Evolutionary conservation across 2,888 invertebrate species (phyloP), one percentile per base, ranked within the genome.

Genomic region (Dione juno): DNA sequence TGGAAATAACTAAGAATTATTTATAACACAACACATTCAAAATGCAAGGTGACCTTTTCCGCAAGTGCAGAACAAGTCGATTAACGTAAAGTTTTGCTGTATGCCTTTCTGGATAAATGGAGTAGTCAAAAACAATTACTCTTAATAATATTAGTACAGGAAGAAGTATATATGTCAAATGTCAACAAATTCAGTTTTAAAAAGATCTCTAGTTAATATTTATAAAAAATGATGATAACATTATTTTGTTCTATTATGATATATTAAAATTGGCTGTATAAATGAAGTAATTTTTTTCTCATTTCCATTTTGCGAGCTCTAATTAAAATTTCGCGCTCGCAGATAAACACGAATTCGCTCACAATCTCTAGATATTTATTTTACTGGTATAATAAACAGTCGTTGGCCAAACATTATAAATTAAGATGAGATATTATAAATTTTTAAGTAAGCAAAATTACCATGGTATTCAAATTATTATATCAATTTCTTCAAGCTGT

Each of bases 301-400:
- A 61, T 61, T 28, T 45, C 45, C 41, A 78, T 81, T 80, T 82
- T 82, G 81, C 78, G 81, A 75, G 76, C 79, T 77, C 80, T 84
- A 84, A 84, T 85, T 87, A 85, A 77, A 80, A 80, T 80, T 79
- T 79, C 74, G 75, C 78, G 77, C 80, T 81, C 77, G 35, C 50
- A 52, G 58, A 50, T 69, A 57, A 57, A 58, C 58, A 69, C 50
- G 64, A 65, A 69, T 52, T 50, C 65, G 68, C 69, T 58, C 28
- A 35, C 28, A 65, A 65, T 69, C 65, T 66, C 50, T 52, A 58
- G 57, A 50, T 54, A 45, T 57, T 69, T 40, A 63, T 63, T 69
- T 68, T 61, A 61, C 45, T 61, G 61, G 45, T 28, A 45, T 57
- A 57, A 57, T 57, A 28, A 61, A 28, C 59, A 45, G 43, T 28